phyloP scores from a whole-genome alignment of 2,113 vertebrate genomes.

The Bos indicus region DNA sequence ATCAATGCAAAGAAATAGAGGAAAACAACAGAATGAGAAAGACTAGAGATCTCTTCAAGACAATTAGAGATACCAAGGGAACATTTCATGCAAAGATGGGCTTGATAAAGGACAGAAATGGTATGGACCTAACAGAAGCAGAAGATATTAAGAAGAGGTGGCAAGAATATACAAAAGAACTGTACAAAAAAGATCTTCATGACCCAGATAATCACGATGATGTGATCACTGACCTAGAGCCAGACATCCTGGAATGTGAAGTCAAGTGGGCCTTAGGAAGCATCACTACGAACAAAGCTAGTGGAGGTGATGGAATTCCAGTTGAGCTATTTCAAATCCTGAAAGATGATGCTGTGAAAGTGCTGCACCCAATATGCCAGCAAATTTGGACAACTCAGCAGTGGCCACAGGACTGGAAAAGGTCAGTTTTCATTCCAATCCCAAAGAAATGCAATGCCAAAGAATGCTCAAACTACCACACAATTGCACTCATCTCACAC shows the following conservation, averaged over 20 bases:
- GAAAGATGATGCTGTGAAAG: not conserved
- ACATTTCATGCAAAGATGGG: not conserved
- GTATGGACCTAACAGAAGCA: not conserved
- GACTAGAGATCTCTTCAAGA: not conserved
- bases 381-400: not conserved
- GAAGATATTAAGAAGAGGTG: not conserved
- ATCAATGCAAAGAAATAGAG: not conserved
- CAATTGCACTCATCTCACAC: not conserved
- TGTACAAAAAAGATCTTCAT: not conserved
- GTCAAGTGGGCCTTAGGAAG: not conserved
- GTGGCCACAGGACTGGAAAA: not conserved
- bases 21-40: not conserved
- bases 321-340: not conserved
- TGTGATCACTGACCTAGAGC: not conserved
- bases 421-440: not conserved
- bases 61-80: not conserved
- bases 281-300: not conserved
- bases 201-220: not conserved
- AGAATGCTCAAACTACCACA: not conserved
- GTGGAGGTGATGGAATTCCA: not conserved
- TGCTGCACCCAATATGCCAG: not conserved
- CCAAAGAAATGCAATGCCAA: not conserved
- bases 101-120: not conserved
- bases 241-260: not conserved
- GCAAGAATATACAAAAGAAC: not conserved